Base-by-base conservation (phyloP, 1,140 invertebrate species). In the Carcinoscorpius rotundicauda region DNA sequence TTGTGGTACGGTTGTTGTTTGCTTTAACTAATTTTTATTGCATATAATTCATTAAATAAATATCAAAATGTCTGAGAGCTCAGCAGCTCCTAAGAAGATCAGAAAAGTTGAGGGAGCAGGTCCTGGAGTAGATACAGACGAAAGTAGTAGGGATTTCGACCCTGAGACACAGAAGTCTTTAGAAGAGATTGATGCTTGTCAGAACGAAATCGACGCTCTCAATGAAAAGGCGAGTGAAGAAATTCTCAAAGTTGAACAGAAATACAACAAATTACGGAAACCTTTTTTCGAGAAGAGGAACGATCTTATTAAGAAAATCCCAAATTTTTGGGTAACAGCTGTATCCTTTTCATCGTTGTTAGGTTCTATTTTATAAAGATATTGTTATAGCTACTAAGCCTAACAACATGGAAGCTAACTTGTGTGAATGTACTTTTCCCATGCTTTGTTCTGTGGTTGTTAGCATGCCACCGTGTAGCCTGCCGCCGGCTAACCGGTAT, bases 241-340 rank as follows among this genome's bases (percentile, higher is more conserved):
- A 77, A 93, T 94, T 67, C 80, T 94, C 9, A 88, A 89, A 79
- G 87, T 94, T 55, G 91, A 94, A 81, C 89, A 91, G 76, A 93
- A 91, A 76, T 95, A 91, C 79, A 94, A 93, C 78, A 87, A 87
- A 78, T 78, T 90, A 64, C 81, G 90, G 68, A 88, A 91, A 74
- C 91, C 91, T 8, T 86, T 83, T 74, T 93, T 89, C 74, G 87
- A 89, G 70, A 91, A 90, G 73, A 80, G 91, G 61, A 89, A 85
- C 70, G 85, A 88, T 71, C 83, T 93, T 69, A 91, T 94, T 70
- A 84, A 86, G 71, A 87, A 86, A 75, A 92, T 95, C 75, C 88
- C 88, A 49, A 90, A 93, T 74, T 95, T 94, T 76, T 95, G 91
- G 92, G 83, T 92, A 29, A 93, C 88, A 66, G 87, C 88, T 76